These are phyloP conservation scores for Melanotaenia pygmaea DNA, from an alignment of 2,797 vertebrate species.

Conservation along the genomic window DNA sequence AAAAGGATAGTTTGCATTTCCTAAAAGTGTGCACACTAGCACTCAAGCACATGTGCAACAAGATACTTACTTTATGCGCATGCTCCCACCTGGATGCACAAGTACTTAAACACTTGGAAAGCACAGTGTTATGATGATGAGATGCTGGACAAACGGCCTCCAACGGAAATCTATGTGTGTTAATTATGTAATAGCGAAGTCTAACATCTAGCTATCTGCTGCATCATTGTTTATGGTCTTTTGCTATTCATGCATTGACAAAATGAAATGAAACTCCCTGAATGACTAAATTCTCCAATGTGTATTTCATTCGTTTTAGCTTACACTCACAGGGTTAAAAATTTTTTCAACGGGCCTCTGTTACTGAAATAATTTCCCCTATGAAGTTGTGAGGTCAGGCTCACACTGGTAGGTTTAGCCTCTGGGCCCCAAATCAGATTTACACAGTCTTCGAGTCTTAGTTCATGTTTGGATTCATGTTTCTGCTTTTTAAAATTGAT, in stretches of 20 bases:
- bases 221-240: conserved; percentile 11
- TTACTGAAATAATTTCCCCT: conserved; percentile 27
- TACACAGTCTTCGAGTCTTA: background rate
- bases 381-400: conserved; percentile 20
- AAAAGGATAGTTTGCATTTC: conserved; percentile 66
- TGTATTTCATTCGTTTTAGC: conserved; percentile 22
- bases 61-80: conserved; percentile 50
- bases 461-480: conserved; percentile 21
- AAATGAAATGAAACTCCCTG: conserved; percentile 2
- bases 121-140: conserved; percentile 41
- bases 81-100: conserved; percentile 52
- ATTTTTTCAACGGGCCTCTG: conserved; percentile 26
- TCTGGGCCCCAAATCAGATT: conserved; percentile 6
- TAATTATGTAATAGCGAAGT: conserved; percentile 58
- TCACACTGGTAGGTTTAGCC: conserved; percentile 22
- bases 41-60: conserved; percentile 11
- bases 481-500: background rate
- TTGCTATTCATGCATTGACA: background rate
- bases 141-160: conserved; percentile 68
- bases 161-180: conserved; percentile 64
- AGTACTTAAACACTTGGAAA: conserved; percentile 51
- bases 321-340: background rate
- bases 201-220: conserved; percentile 42
- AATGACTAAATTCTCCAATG: background rate
- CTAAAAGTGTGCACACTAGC: conserved; percentile 39